Base-by-base conservation (phyloP, 2,888 invertebrate species). In the Hofmannophila pseudospretella region DNA sequence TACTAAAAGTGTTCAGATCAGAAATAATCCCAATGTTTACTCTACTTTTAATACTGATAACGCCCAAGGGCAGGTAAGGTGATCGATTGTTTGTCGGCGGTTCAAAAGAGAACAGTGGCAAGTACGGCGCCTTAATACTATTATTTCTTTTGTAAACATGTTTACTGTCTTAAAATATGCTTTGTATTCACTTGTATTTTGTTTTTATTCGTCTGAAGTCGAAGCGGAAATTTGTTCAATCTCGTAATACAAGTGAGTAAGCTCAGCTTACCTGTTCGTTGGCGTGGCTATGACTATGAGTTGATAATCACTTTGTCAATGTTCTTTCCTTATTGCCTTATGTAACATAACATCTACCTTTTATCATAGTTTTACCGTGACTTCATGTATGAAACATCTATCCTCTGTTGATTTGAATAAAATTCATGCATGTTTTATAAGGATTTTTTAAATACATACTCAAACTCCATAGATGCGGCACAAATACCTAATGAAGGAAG, bases 61-160 rank as follows among this genome's bases (percentile, higher is more conserved):
- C 2, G 10, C 9, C 7, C 7, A 5, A 20, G 2, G 5, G 7
- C 30, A 11, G 34, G 32, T 27, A 37, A 28, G 11, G 34, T 28
- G 4, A 31, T 28, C 28, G 3, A 22, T 4, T 23, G 3, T 20
- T 4, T 23, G 53, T 50, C 76, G 75, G 78, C 58, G 22, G 1
- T 45, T 48, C 62, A 54, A 71, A 73, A 70, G 54, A 34, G 48
- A 65, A 73, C 82, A 57, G 84, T 81, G 78, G 84, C 82, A 76
- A 53, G 36, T 62, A 58, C 67, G 60, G 63, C 65, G 64, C 60
- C 66, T 62, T 70, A 75, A 73, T 71, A 37, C 70, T 43, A 77
- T 73, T 76, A 68, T 65, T 49, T 32, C 49, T 54, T 62, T 62
- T 63, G 67, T 74, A 65, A 69, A 70, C 64, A 70, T 12, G 58